Percentiles rank a stretch among this genome's conserved stretches.
phyloP scores from a whole-genome alignment of 2,113 vertebrate species.

The Apteryx owenii region DNA sequence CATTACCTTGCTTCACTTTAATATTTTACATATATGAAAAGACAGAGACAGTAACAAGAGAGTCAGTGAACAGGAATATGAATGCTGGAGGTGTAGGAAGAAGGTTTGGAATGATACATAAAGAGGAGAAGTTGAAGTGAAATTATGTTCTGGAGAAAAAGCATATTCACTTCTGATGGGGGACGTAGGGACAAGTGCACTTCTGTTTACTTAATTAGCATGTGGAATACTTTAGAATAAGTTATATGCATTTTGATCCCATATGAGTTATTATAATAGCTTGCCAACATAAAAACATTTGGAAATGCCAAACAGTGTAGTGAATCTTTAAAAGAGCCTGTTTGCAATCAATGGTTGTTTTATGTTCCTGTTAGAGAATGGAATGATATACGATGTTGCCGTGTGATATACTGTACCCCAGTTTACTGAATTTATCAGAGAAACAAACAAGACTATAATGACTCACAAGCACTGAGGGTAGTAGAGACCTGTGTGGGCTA shows the following conservation, averaged over 20 bases:
- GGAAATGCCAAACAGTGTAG: conserved; percentile 11
- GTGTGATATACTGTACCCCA: conserved; percentile 4
- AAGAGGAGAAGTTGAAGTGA: conserved; percentile 17
- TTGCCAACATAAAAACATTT: conserved; percentile 44
- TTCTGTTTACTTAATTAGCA: conserved; percentile 64
- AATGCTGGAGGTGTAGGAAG: not conserved
- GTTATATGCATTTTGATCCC: conserved; percentile 48
- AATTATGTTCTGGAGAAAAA: conserved; percentile 28
- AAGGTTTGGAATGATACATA: not conserved
- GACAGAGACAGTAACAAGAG: conserved; percentile 37
- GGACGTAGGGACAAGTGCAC: conserved; percentile 3
- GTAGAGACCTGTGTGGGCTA: not conserved
- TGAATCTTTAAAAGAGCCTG: conserved; percentile 14
- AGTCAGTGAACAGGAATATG: conserved; percentile 17
- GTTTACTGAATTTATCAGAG: conserved; percentile 55
- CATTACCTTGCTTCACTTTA: conserved; percentile 44
- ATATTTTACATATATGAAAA: conserved; percentile 62
- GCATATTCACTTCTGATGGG: not conserved
- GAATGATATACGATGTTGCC: not conserved
- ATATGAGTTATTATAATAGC: conserved; percentile 46
- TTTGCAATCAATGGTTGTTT: conserved; percentile 42
- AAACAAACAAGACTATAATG: conserved; percentile 13
- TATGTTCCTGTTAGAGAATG: conserved; percentile 16
- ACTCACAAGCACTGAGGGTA: not conserved
- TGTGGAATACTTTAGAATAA: conserved; percentile 44